phyloP scores from a whole-genome alignment of 2,888 invertebrate genomes.

The Argyresthia goedartella region DNA sequence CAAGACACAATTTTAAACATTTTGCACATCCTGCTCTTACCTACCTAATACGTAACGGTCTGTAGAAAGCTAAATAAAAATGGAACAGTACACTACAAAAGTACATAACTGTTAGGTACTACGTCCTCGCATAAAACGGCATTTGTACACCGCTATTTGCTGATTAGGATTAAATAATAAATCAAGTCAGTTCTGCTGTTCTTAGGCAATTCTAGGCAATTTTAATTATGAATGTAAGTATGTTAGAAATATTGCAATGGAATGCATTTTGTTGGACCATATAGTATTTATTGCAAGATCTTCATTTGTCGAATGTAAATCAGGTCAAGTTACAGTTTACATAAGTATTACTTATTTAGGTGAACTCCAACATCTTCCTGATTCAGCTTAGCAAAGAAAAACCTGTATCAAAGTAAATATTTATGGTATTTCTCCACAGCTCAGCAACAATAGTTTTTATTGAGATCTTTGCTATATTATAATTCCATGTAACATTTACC shows the following conservation, averaged over 20 bases:
- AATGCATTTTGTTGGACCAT: too few species aligned
- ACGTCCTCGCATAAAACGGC: slow-evolving; percentile 14
- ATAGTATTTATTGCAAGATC: too few species aligned
- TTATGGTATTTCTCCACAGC: too few species aligned
- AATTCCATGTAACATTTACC: slow-evolving; percentile 14
- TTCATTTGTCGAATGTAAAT: too few species aligned
- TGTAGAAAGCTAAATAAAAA: slow-evolving; percentile 1
- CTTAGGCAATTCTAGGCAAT: slow-evolving; percentile 44
- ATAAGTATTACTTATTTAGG: too few species aligned
- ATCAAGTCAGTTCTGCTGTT: slow-evolving; percentile 14
- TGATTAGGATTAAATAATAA: neutral
- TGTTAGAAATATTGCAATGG: slow-evolving; percentile 21
- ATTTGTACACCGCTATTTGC: slow-evolving; percentile 21
- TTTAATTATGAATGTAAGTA: slow-evolving; percentile 22
- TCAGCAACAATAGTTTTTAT: too few species aligned
- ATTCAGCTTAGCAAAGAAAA: too few species aligned
- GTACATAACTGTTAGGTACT: neutral
- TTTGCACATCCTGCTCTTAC: slow-evolving; percentile 8
- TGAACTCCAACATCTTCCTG: too few species aligned
- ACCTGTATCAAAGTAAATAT: too few species aligned
- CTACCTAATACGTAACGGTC: slow-evolving; percentile 11
- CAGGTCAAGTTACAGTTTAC: too few species aligned
- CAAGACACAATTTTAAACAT: neutral
- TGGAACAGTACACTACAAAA: neutral
- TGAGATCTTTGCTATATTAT: too few species aligned